Evolutionary conservation across 2,797 vertebrate genomes (phyloP).

Genomic region (Poecilia gillii): DNA sequence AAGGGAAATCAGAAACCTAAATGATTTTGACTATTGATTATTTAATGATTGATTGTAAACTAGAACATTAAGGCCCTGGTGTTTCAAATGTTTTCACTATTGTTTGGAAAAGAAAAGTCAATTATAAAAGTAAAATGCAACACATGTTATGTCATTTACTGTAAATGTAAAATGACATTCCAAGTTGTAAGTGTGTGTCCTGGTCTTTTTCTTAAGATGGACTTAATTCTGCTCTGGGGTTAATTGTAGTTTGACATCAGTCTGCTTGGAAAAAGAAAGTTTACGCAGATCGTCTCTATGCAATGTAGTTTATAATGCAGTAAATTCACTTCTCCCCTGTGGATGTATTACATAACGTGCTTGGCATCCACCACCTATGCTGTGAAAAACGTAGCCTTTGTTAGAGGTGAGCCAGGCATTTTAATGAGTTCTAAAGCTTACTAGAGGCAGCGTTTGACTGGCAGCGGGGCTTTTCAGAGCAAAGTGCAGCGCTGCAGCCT

Average conservation of each 20-base stretch:
- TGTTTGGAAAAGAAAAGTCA: neutral
- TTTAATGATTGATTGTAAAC: neutral
- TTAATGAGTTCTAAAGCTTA: constrained; percentile 39
- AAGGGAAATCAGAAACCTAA: neutral
- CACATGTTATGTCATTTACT: neutral
- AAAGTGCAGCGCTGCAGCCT: constrained; percentile 19
- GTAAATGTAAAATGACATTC: neutral
- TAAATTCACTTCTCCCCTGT: constrained; percentile 21
- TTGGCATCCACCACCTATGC: constrained; percentile 29
- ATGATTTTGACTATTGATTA: neutral
- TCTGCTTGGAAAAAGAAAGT: neutral
- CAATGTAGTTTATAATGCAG: constrained; percentile 8
- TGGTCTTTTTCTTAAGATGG: neutral
- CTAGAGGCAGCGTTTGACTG: constrained; percentile 44
- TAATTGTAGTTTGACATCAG: neutral
- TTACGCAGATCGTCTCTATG: constrained; percentile 12
- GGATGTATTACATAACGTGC: constrained; percentile 28
- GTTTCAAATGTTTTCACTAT: neutral
- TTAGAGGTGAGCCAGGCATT: constrained; percentile 26
- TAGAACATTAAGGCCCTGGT: neutral
- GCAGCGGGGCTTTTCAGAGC: constrained; percentile 35
- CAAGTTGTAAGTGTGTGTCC: neutral
- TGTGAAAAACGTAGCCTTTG: constrained; percentile 16
- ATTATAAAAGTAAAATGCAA: neutral
- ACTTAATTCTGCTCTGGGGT: neutral